Base-by-base conservation (phyloP, 2,797 vertebrate species). In the Protonibea diacanthus region DNA sequence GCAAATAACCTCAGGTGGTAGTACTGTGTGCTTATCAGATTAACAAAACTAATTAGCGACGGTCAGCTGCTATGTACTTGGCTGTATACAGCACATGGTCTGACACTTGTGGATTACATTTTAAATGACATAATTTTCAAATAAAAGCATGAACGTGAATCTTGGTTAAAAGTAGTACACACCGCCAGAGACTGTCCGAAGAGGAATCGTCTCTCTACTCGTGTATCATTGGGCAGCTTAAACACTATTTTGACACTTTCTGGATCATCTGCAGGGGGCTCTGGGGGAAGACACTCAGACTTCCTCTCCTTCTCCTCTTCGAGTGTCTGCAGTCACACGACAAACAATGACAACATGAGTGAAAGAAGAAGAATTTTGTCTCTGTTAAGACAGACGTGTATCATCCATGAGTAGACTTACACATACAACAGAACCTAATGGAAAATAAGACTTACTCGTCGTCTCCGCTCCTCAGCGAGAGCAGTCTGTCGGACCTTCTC, bases 171-270 rank as follows among this genome's bases (percentile, higher is more conserved):
- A 62, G 15, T 4, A 9, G 21, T 59, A 53, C 96, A 97, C 94
- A 99, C 98, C 86, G 97, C 95, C 92, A 99, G 83, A 72, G 98
- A 98, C 92, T 99, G 97, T 3, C 96, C 96, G 77, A 98, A 99
- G 84, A 99, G 96, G 95, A 99, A 99, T 86, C 98, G 95, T 91
- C 98, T 95, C 92, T 99, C 98, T 86, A 99, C 98, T 80, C 98
- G 95, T 21, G 97, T 97, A 84, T 99, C 97, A 0, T 99, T 99
- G 83, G 98, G 98, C 94, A 99, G 94, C 92, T 98, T 99, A 93
- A 99, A 99, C 91, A 99, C 95, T 69, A 99, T 99, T 96, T 98
- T 99, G 78, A 99, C 96, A 2, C 97, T 97, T 85, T 99, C 98
- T 0, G 98, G 97, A 89, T 99, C 97, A n/a, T 98, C 97, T 0